A percentile compares a stretch with the other conserved stretches of the same genome.
Conservation (phyloP, 2,797 vertebrate species). For the Zenarchopterus dispar region DNA sequence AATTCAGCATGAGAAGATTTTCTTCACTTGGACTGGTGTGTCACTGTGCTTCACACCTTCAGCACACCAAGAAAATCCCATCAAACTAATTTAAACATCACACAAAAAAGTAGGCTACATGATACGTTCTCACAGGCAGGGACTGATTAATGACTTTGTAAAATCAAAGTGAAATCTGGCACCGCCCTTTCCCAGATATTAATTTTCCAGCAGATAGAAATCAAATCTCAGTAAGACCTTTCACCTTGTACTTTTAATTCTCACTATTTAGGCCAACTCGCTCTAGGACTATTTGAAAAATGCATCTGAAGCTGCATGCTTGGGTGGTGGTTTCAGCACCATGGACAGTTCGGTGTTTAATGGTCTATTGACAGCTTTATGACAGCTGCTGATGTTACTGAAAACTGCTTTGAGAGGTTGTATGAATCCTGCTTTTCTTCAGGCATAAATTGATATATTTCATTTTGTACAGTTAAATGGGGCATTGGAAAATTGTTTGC, state of each 20-base stretch:
- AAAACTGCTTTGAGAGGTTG: background rate
- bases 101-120: background rate
- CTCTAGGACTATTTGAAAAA: background rate
- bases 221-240: background rate
- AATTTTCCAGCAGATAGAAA: background rate
- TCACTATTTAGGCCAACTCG: background rate
- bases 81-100: background rate
- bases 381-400: slow-evolving; percentile 36
- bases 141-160: slow-evolving; percentile 4
- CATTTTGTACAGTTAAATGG: background rate
- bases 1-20: background rate
- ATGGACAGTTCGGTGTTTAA: slow-evolving; percentile 73
- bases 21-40: background rate
- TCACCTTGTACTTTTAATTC: slow-evolving; percentile 2
- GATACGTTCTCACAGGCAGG: background rate
- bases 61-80: background rate
- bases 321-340: slow-evolving; percentile 73
- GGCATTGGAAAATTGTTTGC: background rate
- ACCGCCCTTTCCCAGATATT: background rate
- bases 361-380: slow-evolving; percentile 62
- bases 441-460: background rate
- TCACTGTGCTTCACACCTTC: background rate
- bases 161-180: background rate
- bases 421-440: slow-evolving; percentile 1
- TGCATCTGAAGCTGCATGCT: slow-evolving; percentile 7